Conservation (phyloP, 1,140 invertebrate species). For the Megalopta genalis region DNA sequence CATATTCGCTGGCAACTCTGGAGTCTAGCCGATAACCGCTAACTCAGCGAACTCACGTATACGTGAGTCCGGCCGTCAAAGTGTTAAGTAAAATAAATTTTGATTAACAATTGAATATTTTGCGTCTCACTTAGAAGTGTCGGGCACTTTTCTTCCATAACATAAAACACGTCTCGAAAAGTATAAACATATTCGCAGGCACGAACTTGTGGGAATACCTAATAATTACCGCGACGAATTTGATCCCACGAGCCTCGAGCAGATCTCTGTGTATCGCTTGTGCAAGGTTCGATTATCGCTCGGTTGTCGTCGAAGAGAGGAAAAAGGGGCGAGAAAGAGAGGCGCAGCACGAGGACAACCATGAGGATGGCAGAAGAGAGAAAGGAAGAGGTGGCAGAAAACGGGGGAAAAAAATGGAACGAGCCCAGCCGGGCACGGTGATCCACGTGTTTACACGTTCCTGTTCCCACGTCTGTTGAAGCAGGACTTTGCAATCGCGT, state of each 20-base stretch:
- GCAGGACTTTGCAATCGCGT: slow-evolving; percentile 56
- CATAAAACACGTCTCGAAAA: too few species aligned
- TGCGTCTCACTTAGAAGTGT: too few species aligned
- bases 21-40: too few species aligned
- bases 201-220: too few species aligned
- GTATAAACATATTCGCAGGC: too few species aligned
- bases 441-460: slow-evolving; percentile 65
- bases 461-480: slow-evolving; percentile 59
- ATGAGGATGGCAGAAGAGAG: neutral
- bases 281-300: slow-evolving; percentile 47
- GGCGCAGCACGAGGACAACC: neutral
- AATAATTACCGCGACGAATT: slow-evolving; percentile 32
- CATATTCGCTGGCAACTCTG: too few species aligned
- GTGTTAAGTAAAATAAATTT: too few species aligned
- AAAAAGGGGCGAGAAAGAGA: neutral
- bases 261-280: slow-evolving; percentile 29
- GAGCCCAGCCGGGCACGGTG: slow-evolving; percentile 35
- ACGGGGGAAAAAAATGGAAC: slow-evolving; percentile 29
- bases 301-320: slow-evolving; percentile 5
- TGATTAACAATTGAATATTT: too few species aligned
- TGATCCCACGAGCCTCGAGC: slow-evolving; percentile 39
- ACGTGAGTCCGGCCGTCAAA: too few species aligned
- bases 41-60: too few species aligned
- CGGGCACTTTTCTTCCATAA: too few species aligned
- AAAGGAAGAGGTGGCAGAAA: neutral